Evolutionary conservation across 2,797 vertebrate species (phyloP), one percentile per base, ranked within the genome.

Genomic region (Parambassis ranga): DNA sequence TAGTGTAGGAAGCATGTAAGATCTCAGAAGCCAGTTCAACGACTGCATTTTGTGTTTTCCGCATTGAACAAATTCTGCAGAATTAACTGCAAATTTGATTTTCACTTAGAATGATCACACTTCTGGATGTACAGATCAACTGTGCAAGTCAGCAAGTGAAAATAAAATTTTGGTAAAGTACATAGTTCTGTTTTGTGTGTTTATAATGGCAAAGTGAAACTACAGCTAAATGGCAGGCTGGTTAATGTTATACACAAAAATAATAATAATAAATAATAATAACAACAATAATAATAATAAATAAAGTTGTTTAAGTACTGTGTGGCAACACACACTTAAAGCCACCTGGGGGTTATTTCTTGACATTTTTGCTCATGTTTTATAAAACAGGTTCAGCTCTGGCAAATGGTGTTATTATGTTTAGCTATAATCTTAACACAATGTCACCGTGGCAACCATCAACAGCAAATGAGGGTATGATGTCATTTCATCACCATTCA

Each of bases 401-500:
- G 14, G 20, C 27, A 37, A 53, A 50, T 44, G 20, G 4, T 28
- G 8, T 27, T 48, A 10, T 65, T 30, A 57, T 48, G 36, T 65
- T 57, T 53, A 57, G 14, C 35, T 38, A 46, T 39, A 61, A n/a
- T 28, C 47, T 42, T 50, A 36, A 48, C 8, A 11, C 5, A 5
- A 10, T 4, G 41, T 65, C 66, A 33, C 62, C 23, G 10, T 41
- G 42, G 79, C 49, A 69, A 77, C 71, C 32, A 20, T 35, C 42
- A 69, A 50, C 60, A 53, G 65, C 23, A 51, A 55, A 71, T 26
- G 32, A 66, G 43, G 32, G 47, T 7, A 57, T 59, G 55, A 64
- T 77, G 47, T 66, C 9, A 75, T 76, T 72, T 60, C 16, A 59
- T 26, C 19, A 69, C 57, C 68, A 63, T 52, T 31, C 18, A 41